Evolutionary conservation across 2,888 invertebrate species (phyloP).

Genomic region (Andrena praecox): DNA sequence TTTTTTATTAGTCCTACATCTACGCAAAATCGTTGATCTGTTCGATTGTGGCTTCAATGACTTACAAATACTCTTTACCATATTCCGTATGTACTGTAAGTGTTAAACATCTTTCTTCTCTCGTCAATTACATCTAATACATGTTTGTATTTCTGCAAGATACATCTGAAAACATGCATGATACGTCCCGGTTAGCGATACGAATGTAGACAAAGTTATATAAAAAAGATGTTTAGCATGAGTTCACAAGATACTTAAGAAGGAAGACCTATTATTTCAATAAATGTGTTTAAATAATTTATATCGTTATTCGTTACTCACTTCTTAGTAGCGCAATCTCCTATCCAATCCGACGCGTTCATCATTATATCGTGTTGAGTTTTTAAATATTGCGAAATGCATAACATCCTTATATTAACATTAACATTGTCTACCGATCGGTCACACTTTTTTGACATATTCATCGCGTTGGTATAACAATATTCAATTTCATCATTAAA

Average conservation of each 20-base stretch:
- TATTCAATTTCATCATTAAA: conserved; percentile 91
- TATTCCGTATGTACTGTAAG: conserved; percentile 29
- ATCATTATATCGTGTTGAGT: conserved; percentile 73
- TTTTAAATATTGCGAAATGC: conserved; percentile 86
- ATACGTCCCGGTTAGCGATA: conserved; percentile 44
- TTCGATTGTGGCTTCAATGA: background rate
- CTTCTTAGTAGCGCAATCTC: conserved; percentile 68
- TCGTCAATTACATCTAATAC: conserved; percentile 61
- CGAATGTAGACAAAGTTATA: conserved; percentile 31
- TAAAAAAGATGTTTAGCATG: conserved; percentile 46
- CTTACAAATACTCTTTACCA: background rate
- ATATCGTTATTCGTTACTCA: conserved; percentile 53
- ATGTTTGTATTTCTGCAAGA: conserved; percentile 70
- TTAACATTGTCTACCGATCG: conserved; percentile 89
- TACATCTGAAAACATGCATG: conserved; percentile 64
- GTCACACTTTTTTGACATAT: conserved; percentile 87
- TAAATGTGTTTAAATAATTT: conserved; percentile 55
- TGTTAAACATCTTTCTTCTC: conserved; percentile 54
- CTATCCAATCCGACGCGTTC: conserved; percentile 80
- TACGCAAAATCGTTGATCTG: background rate
- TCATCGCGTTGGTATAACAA: conserved; percentile 86
- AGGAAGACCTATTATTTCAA: conserved; percentile 44
- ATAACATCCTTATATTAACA: conserved; percentile 89
- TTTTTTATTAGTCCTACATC: background rate
- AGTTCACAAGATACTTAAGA: conserved; percentile 29